Evolutionary conservation across 1,140 invertebrate genomes (phyloP).

Genomic region (Penaeus indicus): DNA sequence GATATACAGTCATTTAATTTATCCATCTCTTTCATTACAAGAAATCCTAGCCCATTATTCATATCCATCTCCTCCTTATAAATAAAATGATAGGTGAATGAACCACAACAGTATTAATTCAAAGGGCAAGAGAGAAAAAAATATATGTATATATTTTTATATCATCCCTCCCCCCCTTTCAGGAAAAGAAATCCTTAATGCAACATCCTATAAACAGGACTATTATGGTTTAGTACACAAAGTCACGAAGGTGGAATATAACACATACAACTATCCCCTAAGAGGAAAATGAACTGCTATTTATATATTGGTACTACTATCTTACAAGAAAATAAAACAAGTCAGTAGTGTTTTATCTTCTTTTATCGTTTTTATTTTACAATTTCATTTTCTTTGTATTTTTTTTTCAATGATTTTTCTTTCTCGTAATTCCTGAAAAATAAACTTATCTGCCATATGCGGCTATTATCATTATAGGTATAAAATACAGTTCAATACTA

Average conservation of each 20-base stretch:
- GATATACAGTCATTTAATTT: too few relatives aligned
- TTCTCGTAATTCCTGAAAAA: conserved; percentile 53
- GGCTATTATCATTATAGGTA: conserved; percentile 42
- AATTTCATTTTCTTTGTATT: conserved; percentile 24
- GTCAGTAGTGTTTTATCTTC: conserved; percentile 35
- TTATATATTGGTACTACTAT: too few relatives aligned
- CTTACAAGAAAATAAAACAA: conserved; percentile 51
- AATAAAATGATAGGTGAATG: too few relatives aligned
- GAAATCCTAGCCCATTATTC: too few relatives aligned
- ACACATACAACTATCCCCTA: not conserved
- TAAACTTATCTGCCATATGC: conserved; percentile 36
- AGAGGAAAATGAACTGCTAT: conserved; percentile 9
- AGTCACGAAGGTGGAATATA: not conserved
- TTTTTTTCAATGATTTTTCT: conserved; percentile 30
- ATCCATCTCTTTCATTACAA: too few relatives aligned
- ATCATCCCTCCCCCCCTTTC: too few relatives aligned
- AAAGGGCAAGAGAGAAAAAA: too few relatives aligned
- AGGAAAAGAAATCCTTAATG: too few relatives aligned
- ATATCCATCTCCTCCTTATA: too few relatives aligned
- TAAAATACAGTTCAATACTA: conserved; percentile 25
- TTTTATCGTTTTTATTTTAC: conserved; percentile 54
- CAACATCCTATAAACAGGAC: too few relatives aligned
- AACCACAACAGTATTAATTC: too few relatives aligned
- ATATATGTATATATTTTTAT: too few relatives aligned
- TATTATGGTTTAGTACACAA: not conserved